These are phyloP conservation scores for Drosophila pseudotakahashii DNA, from an alignment of 2,888 invertebrate genomes.

Conservation along the genomic window DNA sequence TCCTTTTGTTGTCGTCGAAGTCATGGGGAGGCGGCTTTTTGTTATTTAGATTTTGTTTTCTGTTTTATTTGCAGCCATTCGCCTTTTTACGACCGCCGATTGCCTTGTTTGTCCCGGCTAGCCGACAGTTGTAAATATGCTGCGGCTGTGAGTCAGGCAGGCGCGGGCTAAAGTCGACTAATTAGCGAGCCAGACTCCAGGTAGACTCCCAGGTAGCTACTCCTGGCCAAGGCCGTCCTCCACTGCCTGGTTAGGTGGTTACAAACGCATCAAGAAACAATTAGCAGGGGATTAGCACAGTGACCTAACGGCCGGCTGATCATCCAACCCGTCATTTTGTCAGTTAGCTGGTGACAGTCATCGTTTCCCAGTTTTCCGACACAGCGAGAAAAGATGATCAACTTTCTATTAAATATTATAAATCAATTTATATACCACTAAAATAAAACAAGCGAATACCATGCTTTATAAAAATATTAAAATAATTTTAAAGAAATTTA, in stretches of 20 bases:
- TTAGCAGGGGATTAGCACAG: conserved; percentile 70
- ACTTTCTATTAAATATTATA: no score
- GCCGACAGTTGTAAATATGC: conserved; percentile 20
- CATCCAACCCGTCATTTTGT: conserved; percentile 22
- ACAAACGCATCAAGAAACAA: conserved; percentile 74
- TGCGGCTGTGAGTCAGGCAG: conserved; percentile 60
- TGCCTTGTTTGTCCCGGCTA: conserved; percentile 32
- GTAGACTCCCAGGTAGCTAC: conserved; percentile 39
- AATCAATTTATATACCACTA: no score
- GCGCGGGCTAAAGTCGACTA: conserved; percentile 22
- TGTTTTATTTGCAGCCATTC: conserved; percentile 22
- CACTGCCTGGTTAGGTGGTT: conserved; percentile 40
- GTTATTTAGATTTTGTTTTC: conserved; percentile 36
- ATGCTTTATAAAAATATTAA: no score
- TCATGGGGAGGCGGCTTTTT: conserved; percentile 44
- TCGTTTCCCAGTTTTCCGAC: conserved; percentile 17
- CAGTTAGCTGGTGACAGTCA: conserved; percentile 23
- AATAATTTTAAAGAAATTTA: no score
- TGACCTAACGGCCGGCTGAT: conserved; percentile 10
- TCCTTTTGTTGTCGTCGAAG: conserved; percentile 63
- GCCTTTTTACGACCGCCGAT: conserved; percentile 51
- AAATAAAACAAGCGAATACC: no score
- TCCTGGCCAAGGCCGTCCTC: conserved; percentile 33
- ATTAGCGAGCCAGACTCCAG: conserved; percentile 40
- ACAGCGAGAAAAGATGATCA: background rate